phyloP scores from a whole-genome alignment of 2,797 vertebrate genomes.

The Anguilla pacifica region DNA sequence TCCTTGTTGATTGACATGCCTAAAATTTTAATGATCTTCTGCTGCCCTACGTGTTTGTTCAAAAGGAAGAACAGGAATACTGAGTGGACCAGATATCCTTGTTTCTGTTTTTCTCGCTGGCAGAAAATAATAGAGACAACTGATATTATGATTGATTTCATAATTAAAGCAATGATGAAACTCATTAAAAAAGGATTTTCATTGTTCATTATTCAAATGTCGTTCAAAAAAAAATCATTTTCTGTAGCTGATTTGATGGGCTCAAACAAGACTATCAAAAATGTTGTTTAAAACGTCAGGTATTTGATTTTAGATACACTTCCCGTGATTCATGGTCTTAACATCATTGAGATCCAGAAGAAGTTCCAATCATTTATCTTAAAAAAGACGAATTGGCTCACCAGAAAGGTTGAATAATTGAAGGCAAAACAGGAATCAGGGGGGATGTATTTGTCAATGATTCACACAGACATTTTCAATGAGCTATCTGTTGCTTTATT shows the following conservation, averaged over 20 bases:
- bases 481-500: background rate
- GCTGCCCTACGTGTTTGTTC: background rate
- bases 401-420: background rate
- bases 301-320: background rate
- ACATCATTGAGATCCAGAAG: background rate
- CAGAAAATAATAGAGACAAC: background rate
- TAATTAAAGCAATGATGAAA: conserved; percentile 5
- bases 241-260: background rate
- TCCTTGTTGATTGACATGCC: background rate
- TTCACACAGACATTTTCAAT: background rate
- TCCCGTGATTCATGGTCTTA: background rate
- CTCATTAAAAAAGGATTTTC: background rate
- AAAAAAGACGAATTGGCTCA: conserved; percentile 2
- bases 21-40: background rate
- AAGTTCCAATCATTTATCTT: background rate
- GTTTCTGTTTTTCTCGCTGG: background rate
- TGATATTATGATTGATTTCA: conserved; percentile 5
- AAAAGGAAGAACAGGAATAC: background rate
- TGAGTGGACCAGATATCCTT: background rate
- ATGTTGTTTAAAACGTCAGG: background rate
- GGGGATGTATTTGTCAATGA: background rate
- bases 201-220: background rate
- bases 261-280: background rate
- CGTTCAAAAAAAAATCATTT: background rate
- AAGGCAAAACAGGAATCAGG: background rate